These are phyloP conservation scores for Indicator indicator DNA, from an alignment of 2,113 vertebrate species.

Conservation along the genomic window DNA sequence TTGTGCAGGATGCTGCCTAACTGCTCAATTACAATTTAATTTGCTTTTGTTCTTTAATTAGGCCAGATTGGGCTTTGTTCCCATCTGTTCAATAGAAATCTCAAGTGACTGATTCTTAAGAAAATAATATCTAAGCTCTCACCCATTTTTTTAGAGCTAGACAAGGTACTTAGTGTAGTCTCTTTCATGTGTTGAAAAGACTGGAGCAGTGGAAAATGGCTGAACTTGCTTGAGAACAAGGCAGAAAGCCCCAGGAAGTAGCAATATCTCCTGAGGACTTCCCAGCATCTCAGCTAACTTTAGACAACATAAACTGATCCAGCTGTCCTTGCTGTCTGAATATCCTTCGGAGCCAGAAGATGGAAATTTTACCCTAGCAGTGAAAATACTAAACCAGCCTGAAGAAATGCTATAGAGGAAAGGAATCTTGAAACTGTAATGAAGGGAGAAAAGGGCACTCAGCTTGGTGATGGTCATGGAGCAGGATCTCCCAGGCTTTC, in stretches of 20 bases:
- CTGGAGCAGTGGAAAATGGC: background rate
- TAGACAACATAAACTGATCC: background rate
- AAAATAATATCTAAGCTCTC: background rate
- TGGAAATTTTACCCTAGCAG: background rate
- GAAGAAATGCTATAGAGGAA: background rate
- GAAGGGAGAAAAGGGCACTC: background rate
- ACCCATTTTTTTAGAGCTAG: background rate
- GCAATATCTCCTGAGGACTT: background rate
- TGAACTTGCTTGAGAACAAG: background rate
- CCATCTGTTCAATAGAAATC: background rate
- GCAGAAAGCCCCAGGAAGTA: background rate
- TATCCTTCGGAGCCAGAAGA: background rate
- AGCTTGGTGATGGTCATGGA: background rate
- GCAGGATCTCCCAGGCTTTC: background rate
- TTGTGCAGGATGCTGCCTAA: background rate
- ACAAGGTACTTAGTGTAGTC: background rate
- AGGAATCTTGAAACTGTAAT: background rate
- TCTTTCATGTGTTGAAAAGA: background rate
- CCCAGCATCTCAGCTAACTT: background rate
- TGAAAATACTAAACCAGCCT: background rate
- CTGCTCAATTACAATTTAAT: background rate
- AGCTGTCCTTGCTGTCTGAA: background rate
- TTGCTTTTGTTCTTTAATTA: conserved; percentile 22
- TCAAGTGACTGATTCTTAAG: background rate
- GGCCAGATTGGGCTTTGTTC: conserved; percentile 1